Base-by-base conservation (phyloP, 2,113 vertebrate genomes). In the Antennarius striatus region DNA sequence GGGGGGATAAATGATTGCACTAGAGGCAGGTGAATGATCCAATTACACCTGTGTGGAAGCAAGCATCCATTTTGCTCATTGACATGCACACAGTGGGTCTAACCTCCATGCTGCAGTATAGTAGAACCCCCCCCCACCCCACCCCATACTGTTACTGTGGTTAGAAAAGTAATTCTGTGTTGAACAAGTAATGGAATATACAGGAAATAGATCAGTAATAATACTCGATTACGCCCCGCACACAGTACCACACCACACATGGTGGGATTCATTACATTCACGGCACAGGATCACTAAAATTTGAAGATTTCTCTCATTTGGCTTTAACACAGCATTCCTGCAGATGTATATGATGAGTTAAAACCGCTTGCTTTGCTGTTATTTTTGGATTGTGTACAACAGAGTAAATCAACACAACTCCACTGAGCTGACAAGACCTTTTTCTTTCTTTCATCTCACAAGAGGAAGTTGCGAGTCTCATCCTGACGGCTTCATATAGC, bases 1-100 rank as follows among this genome's bases (percentile, higher is more conserved):
- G 29, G 32, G 56, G 32, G 66, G 81, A 88, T 89, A 83, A 84
- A 83, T 87, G 82, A 47, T 68, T 63, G 56, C 58, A 79, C 56
- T 52, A 69, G 77, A 55, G 51, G 50, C 65, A 77, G 69, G 74
- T 77, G 77, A 53, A 67, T 68, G 78, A 76, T 84, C 74, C 78
- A 82, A 85, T 84, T 84, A 80, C 75, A 83, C 76, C 76, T 80
- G 71, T 62, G 43, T 10, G 56, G 68, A 62, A 64, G 70, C 46
- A 8, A 14, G 55, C 59, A 86, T 84, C 70, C 62, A 68, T 86
- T 80, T 82, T 72, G 28, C 48, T 55, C 0, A 57, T 66, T 73
- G 73, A 71, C 72, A 63, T 69, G 36, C 59, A 66, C 39, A 61
- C 45, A 56, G n/a, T 30, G 54, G 52, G 43, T 42, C 67, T 59